These are phyloP conservation scores for Triplophysa tibetana DNA, from an alignment of 2,113 vertebrate species.

Conservation along the genomic window DNA sequence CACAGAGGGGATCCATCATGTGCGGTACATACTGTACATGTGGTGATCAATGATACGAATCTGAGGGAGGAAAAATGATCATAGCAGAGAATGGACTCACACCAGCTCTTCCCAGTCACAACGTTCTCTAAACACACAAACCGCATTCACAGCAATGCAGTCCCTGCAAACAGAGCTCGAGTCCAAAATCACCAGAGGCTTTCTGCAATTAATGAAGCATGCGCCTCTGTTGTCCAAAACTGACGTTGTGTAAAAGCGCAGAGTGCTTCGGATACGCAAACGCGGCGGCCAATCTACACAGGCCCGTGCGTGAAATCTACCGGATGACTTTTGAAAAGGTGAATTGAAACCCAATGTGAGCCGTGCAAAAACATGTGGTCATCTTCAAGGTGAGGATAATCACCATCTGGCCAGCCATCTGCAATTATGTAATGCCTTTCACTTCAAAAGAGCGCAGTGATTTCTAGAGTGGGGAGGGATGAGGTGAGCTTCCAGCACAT, in stretches of 20 bases:
- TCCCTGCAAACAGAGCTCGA: slow-evolving; percentile 7
- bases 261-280: not conserved
- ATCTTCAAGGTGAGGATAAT: slow-evolving; percentile 41
- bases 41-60: slow-evolving; percentile 34
- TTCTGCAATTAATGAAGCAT: slow-evolving; percentile 25
- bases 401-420: slow-evolving; percentile 37
- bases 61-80: slow-evolving; percentile 29
- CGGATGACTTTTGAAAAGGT: not conserved
- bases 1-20: slow-evolving; percentile 12
- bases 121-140: not conserved
- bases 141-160: not conserved
- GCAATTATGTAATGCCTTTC: slow-evolving; percentile 37
- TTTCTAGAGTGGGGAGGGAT: not conserved
- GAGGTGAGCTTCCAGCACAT: slow-evolving; percentile 2
- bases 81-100: slow-evolving; percentile 1
- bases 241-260: not conserved
- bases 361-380: slow-evolving; percentile 19
- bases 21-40: slow-evolving; percentile 9
- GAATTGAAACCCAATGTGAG: slow-evolving; percentile 10
- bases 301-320: not conserved
- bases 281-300: not conserved
- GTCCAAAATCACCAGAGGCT: slow-evolving; percentile 28
- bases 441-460: slow-evolving; percentile 22
- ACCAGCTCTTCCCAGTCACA: not conserved
- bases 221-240: slow-evolving; percentile 9